A percentile compares a stretch with the other conserved stretches of the same genome.
phyloP scores from a whole-genome alignment of 2,888 invertebrate species.

The Diarsia brunnea region DNA sequence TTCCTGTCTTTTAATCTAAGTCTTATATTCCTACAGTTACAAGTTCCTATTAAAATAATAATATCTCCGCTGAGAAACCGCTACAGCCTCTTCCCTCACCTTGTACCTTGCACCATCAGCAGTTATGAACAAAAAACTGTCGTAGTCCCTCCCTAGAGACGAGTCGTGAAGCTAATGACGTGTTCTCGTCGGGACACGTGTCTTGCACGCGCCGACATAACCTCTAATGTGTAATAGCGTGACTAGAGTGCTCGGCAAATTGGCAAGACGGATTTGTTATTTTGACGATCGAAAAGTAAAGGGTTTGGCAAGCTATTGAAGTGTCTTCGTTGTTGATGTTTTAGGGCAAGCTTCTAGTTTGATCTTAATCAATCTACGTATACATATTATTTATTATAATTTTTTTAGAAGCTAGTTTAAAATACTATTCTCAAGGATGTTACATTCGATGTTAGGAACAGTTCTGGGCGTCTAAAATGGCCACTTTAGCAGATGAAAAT shows the following conservation, averaged over 20 bases:
- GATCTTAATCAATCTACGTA: no score
- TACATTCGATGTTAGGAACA: not conserved
- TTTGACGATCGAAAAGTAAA: constrained; percentile 45
- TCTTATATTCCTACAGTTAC: not conserved
- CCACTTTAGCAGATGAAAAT: no score
- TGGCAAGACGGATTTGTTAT: constrained; percentile 60
- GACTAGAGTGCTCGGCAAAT: constrained; percentile 64
- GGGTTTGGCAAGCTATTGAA: constrained; percentile 33
- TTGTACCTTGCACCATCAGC: constrained; percentile 18
- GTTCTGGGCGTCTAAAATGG: no score
- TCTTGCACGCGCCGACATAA: constrained; percentile 83
- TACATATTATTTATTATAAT: not conserved
- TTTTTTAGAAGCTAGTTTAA: not conserved
- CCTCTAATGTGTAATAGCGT: constrained; percentile 76
- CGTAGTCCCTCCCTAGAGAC: constrained; percentile 77
- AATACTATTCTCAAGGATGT: not conserved
- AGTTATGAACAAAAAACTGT: constrained; percentile 73
- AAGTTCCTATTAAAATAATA: not conserved
- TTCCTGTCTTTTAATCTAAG: not conserved
- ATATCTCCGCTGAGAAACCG: not conserved
- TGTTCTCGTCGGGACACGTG: constrained; percentile 85
- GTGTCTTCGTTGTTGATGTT: not conserved
- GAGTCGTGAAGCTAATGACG: constrained; percentile 85
- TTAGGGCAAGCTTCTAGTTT: not conserved
- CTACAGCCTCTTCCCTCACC: not conserved